These are phyloP conservation scores for Columba guinea DNA, from an alignment of 2,797 vertebrate species.

Conservation along the genomic window DNA sequence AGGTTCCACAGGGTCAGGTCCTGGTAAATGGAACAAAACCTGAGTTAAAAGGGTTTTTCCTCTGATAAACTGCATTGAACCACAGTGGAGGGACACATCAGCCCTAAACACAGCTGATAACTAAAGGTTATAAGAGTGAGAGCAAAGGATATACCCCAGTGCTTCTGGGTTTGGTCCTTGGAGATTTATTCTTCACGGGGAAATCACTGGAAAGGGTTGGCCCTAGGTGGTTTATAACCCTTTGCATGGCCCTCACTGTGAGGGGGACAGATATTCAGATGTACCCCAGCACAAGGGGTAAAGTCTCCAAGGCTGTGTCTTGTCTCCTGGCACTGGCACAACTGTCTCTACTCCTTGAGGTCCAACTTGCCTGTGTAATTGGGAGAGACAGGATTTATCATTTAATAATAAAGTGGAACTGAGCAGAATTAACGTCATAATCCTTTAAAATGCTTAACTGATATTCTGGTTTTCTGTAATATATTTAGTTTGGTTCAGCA, in stretches of 20 bases:
- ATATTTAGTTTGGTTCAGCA: slow-evolving; percentile 68
- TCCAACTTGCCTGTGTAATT: neutral
- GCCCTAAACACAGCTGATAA: neutral
- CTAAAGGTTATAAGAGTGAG: neutral
- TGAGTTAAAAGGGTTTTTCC: slow-evolving; percentile 3
- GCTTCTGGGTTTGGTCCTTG: neutral
- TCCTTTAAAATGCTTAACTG: slow-evolving; percentile 71
- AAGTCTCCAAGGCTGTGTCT: neutral
- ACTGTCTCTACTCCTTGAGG: neutral
- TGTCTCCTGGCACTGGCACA: neutral
- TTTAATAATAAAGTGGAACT: slow-evolving; percentile 38
- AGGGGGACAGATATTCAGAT: neutral
- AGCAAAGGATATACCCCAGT: neutral
- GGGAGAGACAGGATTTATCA: neutral
- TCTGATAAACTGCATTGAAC: neutral
- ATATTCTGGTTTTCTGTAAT: slow-evolving; percentile 56
- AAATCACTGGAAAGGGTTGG: neutral
- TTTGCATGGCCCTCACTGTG: neutral
- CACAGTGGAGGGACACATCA: neutral
- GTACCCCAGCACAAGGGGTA: neutral
- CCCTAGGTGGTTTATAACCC: neutral
- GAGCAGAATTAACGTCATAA: slow-evolving; percentile 27
- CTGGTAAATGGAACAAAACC: slow-evolving; percentile 39
- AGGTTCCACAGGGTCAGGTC: neutral
- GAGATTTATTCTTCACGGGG: neutral